These are phyloP conservation scores for Heliconius hermathena DNA, from an alignment of 1,140 invertebrate genomes.

Conservation along the genomic window DNA sequence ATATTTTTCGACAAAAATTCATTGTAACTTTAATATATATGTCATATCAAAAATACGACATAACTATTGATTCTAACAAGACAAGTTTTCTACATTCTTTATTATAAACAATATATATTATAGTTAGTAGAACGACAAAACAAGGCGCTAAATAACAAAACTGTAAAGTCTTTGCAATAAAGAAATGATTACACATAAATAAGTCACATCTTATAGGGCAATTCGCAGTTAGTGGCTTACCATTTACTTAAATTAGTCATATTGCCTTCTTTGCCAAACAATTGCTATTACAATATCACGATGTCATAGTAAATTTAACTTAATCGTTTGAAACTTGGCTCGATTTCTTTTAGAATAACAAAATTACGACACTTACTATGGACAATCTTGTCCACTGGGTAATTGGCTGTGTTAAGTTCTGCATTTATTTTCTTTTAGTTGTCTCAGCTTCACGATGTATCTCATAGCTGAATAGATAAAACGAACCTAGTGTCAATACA, in stretches of 20 bases:
- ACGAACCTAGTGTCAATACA: no score
- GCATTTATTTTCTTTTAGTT: not conserved
- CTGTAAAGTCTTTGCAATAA: not conserved
- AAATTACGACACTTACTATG: not conserved
- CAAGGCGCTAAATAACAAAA: not conserved
- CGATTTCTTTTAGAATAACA: conserved; percentile 11
- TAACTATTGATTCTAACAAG: no score
- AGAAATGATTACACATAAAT: not conserved
- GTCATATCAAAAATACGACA: no score
- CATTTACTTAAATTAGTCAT: conserved; percentile 17
- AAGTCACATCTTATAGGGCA: conserved; percentile 9
- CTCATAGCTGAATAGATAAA: no score
- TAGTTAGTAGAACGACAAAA: not conserved
- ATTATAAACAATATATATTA: not conserved
- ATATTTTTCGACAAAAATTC: no score
- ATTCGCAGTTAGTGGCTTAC: not conserved
- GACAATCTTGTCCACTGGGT: not conserved
- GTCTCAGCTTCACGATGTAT: no score
- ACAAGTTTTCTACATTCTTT: no score
- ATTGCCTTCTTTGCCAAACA: conserved; percentile 18
- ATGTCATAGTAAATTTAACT: conserved; percentile 19
- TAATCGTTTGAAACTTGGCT: conserved; percentile 11
- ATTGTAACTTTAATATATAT: no score
- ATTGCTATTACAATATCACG: conserved; percentile 10
- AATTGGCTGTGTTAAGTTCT: not conserved